phyloP scores from a whole-genome alignment of 2,888 invertebrate species.

The Mesorhabditis sp. region DNA sequence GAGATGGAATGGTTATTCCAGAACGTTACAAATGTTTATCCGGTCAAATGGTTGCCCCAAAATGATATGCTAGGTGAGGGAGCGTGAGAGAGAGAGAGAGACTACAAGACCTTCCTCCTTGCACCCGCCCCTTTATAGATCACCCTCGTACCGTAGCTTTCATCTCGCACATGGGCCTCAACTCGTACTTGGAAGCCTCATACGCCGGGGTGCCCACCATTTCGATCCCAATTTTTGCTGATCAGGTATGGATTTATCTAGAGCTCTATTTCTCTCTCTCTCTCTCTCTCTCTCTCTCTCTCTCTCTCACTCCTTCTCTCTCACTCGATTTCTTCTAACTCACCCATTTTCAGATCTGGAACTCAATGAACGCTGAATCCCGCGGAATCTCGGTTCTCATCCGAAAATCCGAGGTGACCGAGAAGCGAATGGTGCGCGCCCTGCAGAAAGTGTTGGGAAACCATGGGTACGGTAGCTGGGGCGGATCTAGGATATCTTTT shows the following conservation, averaged over 20 bases:
- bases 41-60: conserved; percentile 42
- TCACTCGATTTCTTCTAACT: no score
- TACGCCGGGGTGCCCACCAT: conserved; percentile 36
- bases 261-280: not conserved
- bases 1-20: conserved; percentile 20
- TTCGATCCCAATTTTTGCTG: conserved; percentile 34
- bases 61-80: conserved; percentile 36
- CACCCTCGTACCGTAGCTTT: conserved; percentile 25
- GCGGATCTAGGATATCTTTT: not conserved
- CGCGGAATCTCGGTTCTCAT: conserved; percentile 13
- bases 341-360: conserved; percentile 8
- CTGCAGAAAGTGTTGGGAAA: conserved; percentile 13
- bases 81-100: not conserved
- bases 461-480: conserved; percentile 9
- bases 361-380: conserved; percentile 11
- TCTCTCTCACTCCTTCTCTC: no score
- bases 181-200: conserved; percentile 34
- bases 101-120: not conserved
- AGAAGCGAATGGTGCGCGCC: conserved; percentile 13
- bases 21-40: conserved; percentile 28
- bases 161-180: conserved; percentile 38
- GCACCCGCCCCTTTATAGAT: conserved; percentile 16
- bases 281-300: not conserved
- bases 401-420: conserved; percentile 14
- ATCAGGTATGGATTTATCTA: conserved; percentile 22